Conservation (phyloP, 2,888 invertebrate species). For the Panorpa germanica region DNA sequence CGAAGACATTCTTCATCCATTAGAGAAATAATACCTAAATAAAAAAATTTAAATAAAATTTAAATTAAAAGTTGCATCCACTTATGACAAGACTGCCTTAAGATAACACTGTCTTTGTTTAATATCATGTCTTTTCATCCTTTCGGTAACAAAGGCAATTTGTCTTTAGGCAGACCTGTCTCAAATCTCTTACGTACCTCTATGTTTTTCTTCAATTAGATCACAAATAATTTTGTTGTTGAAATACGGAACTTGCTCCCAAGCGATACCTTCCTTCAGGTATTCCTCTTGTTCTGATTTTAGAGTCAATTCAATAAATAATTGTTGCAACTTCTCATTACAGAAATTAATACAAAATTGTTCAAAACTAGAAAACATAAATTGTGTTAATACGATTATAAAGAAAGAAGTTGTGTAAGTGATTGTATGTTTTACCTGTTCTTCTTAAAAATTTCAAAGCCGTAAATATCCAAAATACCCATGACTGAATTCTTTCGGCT, state of each 20-base stretch:
- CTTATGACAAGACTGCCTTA: too few relatives aligned
- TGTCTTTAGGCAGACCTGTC: too few relatives aligned
- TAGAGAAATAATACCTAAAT: slow-evolving; percentile 55
- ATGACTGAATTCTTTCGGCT: slow-evolving; percentile 47
- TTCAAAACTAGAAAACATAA: slow-evolving; percentile 40
- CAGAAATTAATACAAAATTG: slow-evolving; percentile 94
- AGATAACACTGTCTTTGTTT: neutral
- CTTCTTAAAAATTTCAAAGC: slow-evolving; percentile 81
- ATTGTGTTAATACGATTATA: slow-evolving; percentile 15
- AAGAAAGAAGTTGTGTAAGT: too few relatives aligned
- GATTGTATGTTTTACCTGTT: slow-evolving; percentile 44
- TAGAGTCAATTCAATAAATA: slow-evolving; percentile 80
- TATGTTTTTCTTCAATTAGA: slow-evolving; percentile 75
- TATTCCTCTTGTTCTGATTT: slow-evolving; percentile 90
- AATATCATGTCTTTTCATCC: slow-evolving; percentile 1
- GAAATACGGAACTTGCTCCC: slow-evolving; percentile 78
- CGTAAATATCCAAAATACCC: slow-evolving; percentile 86
- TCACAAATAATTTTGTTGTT: slow-evolving; percentile 90
- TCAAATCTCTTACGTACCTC: slow-evolving; percentile 46
- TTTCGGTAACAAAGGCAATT: too few relatives aligned
- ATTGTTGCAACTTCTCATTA: slow-evolving; percentile 86
- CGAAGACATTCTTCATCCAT: slow-evolving; percentile 85
- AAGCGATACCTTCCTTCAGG: slow-evolving; percentile 73
- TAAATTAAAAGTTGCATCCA: too few relatives aligned
- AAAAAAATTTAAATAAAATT: slow-evolving; percentile 8